A percentile compares a stretch with the other conserved stretches of the same genome.
phyloP scores from a whole-genome alignment of 2,113 vertebrate genomes.

The Gadus chalcogrammus region DNA sequence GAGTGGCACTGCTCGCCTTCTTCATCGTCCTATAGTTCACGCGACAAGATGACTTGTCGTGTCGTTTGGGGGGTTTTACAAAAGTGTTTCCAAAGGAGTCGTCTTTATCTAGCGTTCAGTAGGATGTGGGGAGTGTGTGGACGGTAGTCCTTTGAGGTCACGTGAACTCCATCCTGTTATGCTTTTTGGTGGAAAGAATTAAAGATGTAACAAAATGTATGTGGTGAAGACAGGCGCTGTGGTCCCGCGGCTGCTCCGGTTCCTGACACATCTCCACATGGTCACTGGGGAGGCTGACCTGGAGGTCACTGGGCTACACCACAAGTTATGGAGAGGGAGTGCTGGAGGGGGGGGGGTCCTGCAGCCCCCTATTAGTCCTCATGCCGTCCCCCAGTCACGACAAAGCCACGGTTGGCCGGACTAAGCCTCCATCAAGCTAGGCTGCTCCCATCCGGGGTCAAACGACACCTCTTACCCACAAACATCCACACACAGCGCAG shows the following conservation, averaged over 20 bases:
- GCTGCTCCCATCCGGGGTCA: background rate
- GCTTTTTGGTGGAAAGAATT: background rate
- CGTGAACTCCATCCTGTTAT: constrained; percentile 35
- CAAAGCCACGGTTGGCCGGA: constrained; percentile 2
- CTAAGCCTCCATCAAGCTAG: background rate
- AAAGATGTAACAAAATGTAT: constrained; percentile 14
- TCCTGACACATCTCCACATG: constrained; percentile 17
- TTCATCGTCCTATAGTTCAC: constrained; percentile 71
- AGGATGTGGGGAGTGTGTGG: too few relatives aligned
- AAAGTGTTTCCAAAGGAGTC: too few relatives aligned
- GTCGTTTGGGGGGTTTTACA: too few relatives aligned
- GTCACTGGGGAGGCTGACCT: background rate
- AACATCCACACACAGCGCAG: background rate
- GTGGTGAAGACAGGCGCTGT: background rate
- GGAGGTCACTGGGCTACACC: background rate
- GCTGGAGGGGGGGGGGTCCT: background rate
- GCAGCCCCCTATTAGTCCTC: background rate
- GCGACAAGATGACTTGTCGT: too few relatives aligned
- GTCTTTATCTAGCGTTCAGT: too few relatives aligned
- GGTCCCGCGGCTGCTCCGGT: background rate
- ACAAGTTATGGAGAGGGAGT: background rate
- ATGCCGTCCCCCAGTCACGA: constrained; percentile 5
- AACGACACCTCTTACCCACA: background rate
- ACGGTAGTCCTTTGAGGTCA: constrained; percentile 7
- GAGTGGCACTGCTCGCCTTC: constrained; percentile 88